Evolutionary conservation across 2,888 invertebrate genomes (phyloP), one percentile per base, ranked within the genome.

Genomic region (Euzophera pinguis): DNA sequence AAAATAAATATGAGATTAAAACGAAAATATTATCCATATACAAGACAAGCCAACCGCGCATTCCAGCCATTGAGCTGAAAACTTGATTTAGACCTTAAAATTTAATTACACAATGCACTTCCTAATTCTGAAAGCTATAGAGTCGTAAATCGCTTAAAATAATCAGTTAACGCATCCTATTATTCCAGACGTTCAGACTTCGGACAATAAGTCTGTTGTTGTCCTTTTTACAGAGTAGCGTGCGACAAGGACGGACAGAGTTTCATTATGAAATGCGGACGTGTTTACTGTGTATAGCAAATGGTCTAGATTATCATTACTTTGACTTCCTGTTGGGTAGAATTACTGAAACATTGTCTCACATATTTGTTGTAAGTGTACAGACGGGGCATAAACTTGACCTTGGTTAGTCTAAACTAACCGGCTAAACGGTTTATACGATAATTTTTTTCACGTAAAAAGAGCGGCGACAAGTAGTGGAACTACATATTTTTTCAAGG

Each of bases 221-320:
- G 35, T 48, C 37, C 37, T 38, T 38, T 27, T 48, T 38, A 37
- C 27, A 0, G 12, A 5, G 13, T 27, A 9, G 12, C n/a, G 48
- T 5, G 22, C 17, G 37, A 48, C 9, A 48, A 27, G 37, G 48
- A 48, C n/a, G 13, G 43, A 7, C 38, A 38, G 17, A 35, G 22
- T 48, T 48, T 48, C 38, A 48, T 48, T 48, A 48, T 48, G 48
- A 38, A 48, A 48, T 48, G 38, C n/a, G 38, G 10, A 17, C 35
- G 37, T 34, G 16, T 47, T 3, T 22, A 22, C 22, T 32, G 48
- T 48, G 38, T 27, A 12, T 13, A 22, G 37, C 17, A 38, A 17
- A 48, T 38, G 27, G 38, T 22, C 38, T 48, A 48, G 48, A 38
- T 38, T 48, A 48, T 22, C 38, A 38, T 48, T 22, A 38, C 37